Evolutionary conservation across 1,140 invertebrate species (phyloP).

Genomic region (Penaeus japonicus): DNA sequence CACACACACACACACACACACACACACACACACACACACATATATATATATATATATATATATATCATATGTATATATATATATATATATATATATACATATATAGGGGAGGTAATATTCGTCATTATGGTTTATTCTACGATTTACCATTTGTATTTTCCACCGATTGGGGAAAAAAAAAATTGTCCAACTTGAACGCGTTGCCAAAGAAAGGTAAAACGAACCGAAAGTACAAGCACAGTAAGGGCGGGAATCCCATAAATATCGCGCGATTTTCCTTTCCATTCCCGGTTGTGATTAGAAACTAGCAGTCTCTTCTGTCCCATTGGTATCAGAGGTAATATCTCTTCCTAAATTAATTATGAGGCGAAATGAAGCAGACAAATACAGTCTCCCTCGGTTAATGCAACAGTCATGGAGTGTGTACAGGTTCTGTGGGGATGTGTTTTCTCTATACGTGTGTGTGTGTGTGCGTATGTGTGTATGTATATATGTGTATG

Average conservation of each 20-base stretch:
- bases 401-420: not conserved
- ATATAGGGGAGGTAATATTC: too few species aligned
- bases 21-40: too few species aligned
- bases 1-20: too few species aligned
- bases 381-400: conserved; percentile 23
- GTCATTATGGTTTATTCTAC: not conserved
- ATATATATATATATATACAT: too few species aligned
- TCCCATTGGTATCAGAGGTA: conserved; percentile 50
- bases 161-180: too few species aligned
- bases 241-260: not conserved
- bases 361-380: conserved; percentile 44
- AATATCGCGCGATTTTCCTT: not conserved
- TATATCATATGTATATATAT: too few species aligned
- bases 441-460: not conserved
- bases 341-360: conserved; percentile 51
- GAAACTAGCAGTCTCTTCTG: not conserved
- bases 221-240: not conserved
- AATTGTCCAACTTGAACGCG: too few species aligned
- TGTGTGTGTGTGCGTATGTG: not conserved
- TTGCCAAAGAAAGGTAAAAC: too few species aligned
- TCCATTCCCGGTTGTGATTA: conserved; percentile 29
- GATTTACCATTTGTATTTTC: too few species aligned
- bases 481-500: not conserved
- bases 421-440: too few species aligned
- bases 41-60: too few species aligned